Evolutionary conservation across 2,888 invertebrate species (phyloP).

Genomic region (Ectropis crepuscularia): DNA sequence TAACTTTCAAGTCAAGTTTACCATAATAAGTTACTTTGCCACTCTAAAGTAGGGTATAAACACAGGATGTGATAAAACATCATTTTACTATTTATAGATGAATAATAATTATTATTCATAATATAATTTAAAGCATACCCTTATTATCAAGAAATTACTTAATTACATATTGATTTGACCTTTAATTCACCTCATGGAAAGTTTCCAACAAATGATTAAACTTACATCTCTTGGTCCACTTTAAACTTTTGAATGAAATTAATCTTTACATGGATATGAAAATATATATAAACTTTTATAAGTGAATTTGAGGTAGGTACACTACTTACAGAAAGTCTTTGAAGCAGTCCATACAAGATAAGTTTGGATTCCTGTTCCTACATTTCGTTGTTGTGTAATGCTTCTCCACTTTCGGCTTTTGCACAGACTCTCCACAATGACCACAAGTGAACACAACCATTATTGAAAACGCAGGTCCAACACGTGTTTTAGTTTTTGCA

Average conservation of each 20-base stretch:
- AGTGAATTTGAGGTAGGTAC: neutral
- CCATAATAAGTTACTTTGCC: too few species aligned
- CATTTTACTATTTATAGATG: too few species aligned
- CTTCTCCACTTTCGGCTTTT: slow-evolving; percentile 96
- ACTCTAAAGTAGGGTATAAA: too few species aligned
- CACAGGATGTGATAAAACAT: too few species aligned
- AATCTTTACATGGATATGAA: too few species aligned
- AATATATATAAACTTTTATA: too few species aligned
- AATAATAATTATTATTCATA: too few species aligned
- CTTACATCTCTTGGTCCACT: too few species aligned
- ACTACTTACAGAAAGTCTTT: slow-evolving; percentile 92
- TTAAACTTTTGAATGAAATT: too few species aligned
- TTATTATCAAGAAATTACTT: neutral
- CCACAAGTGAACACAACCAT: slow-evolving; percentile 99
- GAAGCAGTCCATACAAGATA: slow-evolving; percentile 97
- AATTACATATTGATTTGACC: slow-evolving; percentile 18
- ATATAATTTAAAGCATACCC: too few species aligned
- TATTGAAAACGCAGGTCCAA: slow-evolving; percentile 27
- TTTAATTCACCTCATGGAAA: slow-evolving; percentile 28
- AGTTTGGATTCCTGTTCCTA: slow-evolving; percentile 86
- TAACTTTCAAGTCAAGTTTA: neutral
- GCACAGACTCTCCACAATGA: slow-evolving; percentile 94
- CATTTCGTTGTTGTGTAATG: slow-evolving; percentile 91
- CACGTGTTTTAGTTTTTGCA: slow-evolving; percentile 49
- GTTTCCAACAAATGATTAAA: slow-evolving; percentile 15